Evolutionary conservation across 2,888 invertebrate species (phyloP), one percentile per base, ranked within the genome.

Genomic region (Campopleginae sp.): DNA sequence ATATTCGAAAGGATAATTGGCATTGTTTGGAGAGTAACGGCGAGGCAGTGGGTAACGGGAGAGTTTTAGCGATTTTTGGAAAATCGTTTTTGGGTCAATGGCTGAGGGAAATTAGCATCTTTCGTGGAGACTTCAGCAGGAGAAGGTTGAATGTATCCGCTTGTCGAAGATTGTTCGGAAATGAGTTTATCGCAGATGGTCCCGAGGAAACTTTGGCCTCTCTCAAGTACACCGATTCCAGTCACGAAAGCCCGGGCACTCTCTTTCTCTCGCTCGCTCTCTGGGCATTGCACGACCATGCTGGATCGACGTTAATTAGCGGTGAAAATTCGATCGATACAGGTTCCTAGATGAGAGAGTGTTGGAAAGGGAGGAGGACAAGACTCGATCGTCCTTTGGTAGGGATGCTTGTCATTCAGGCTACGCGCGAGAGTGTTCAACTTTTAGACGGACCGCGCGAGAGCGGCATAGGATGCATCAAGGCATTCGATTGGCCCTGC

Each of bases 231-330:
- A 58, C 27, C 58, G 58, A 58, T 58, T 58, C 58, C 58, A 58
- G 58, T 27, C 58, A 58, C 58, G 58, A 58, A 58, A 58, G 27
- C 27, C 58, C 14, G 27, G 0, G 8, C 38, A n/a, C n/a, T n/a
- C n/a, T n/a, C n/a, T n/a, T n/a, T n/a, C n/a, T n/a, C n/a, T n/a
- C 23, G 54, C 23, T 12, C 23, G n/a, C n/a, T 58, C 14, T 14
- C 88, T 88, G 88, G 82, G 75, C 85, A 80, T 74, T 74, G 66
- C 38, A 8, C 33, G n/a, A n/a, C n/a, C n/a, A 33, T 1, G 38
- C 38, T 70, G 19, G 65, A 38, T 66, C 33, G n/a, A 12, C 58
- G 23, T 58, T 58, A 58, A 58, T 58, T 58, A 58, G 27, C 58
- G 58, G 58, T 27, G 58, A 27, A 58, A 58, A 58, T 65, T 84